Conservation (phyloP, 2,888 invertebrate species). For the Apomyelois bistriatella region DNA sequence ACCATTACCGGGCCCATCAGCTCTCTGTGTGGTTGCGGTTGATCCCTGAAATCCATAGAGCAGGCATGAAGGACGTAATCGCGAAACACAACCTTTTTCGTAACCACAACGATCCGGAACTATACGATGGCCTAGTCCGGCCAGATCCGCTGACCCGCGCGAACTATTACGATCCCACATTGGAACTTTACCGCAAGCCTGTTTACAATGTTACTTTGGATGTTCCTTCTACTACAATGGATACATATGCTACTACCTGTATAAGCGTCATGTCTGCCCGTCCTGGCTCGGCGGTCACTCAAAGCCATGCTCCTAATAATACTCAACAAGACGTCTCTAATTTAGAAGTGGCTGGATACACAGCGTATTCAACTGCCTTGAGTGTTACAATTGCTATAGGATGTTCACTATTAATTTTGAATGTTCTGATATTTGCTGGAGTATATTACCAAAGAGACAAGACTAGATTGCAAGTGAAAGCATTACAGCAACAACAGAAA, state of each 20-base stretch:
- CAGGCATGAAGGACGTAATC: constrained; percentile 94
- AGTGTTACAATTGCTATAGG: constrained; percentile 91
- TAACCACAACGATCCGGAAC: constrained; percentile 92
- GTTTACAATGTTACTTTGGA: constrained; percentile 78
- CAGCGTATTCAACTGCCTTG: constrained; percentile 87
- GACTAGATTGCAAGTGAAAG: constrained; percentile 88
- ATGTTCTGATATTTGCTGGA: constrained; percentile 90
- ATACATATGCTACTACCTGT: constrained; percentile 84
- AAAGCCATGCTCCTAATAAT: constrained; percentile 74
- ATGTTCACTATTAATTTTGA: constrained; percentile 88
- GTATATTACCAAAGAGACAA: constrained; percentile 91
- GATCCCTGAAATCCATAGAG: constrained; percentile 93
- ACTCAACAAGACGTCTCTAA: constrained; percentile 90
- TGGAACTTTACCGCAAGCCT: constrained; percentile 82
- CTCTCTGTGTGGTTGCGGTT: constrained; percentile 96
- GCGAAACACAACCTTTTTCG: constrained; percentile 94
- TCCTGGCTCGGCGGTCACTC: constrained; percentile 70
- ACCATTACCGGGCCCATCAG: constrained; percentile 98
- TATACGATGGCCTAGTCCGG: constrained; percentile 94
- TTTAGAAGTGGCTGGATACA: constrained; percentile 88
- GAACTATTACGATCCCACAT: constrained; percentile 82
- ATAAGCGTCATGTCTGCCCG: constrained; percentile 86
- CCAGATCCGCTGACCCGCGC: constrained; percentile 88
- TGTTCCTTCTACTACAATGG: constrained; percentile 76
- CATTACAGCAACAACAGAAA: constrained; percentile 85